phyloP scores from a whole-genome alignment of 2,888 invertebrate genomes.

The Himalopsyche anomala region DNA sequence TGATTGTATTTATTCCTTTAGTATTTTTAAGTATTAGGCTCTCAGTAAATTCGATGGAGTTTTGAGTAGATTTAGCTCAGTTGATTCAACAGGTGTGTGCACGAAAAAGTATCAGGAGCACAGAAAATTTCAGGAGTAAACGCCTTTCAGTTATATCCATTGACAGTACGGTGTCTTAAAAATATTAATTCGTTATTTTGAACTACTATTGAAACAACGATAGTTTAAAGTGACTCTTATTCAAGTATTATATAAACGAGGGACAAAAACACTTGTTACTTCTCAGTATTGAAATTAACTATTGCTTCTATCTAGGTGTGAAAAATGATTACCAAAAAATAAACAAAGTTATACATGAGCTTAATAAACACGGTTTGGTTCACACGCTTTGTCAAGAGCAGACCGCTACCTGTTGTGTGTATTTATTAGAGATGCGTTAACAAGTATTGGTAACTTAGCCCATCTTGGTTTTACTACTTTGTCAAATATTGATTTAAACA shows the following conservation, averaged over 20 bases:
- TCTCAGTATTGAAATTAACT: constrained; percentile 36
- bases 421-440: constrained; percentile 35
- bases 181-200: neutral
- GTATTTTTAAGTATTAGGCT: neutral
- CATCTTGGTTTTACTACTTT: constrained; percentile 17
- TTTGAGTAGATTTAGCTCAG: neutral
- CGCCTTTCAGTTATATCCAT: neutral
- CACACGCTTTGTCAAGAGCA: constrained; percentile 14
- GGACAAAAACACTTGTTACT: constrained; percentile 4
- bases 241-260: neutral
- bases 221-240: neutral
- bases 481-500: constrained; percentile 29
- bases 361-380: constrained; percentile 27
- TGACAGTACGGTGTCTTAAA: neutral
- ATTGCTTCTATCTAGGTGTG: constrained; percentile 37
- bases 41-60: neutral
- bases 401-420: constrained; percentile 32
- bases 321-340: constrained; percentile 24
- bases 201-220: neutral
- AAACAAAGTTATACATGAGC: neutral
- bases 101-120: constrained; percentile 7
- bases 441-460: neutral
- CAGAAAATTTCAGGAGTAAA: neutral
- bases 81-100: constrained; percentile 11
- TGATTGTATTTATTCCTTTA: too few species aligned